Evolutionary conservation across 2,113 vertebrate species (phyloP), one percentile per base, ranked within the genome.

Genomic region (Sinocyclocheilus maitianheensis): DNA sequence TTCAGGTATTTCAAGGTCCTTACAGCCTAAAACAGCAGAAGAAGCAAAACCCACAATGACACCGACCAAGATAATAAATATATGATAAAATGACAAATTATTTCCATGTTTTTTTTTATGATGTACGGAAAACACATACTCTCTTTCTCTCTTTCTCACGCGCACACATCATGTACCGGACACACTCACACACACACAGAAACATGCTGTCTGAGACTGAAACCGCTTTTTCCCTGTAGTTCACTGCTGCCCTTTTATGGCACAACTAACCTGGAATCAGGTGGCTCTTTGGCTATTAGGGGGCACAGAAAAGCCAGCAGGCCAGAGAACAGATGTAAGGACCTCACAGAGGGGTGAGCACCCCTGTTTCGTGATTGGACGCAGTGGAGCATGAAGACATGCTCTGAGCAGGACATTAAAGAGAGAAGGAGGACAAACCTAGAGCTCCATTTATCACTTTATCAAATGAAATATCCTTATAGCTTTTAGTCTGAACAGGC

Each of bases 341-440:
- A 82, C 60, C 43, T 81, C 24, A 81, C 40, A 43, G 40, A 53
- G 11, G 14, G 80, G 63, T 53, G n/a, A 51, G 53, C 34, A 72
- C 34, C 34, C 16, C 83, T 20, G 72, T 62, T 84, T 76, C n/a
- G 22, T 43, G 58, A 84, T 63, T 76, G 83, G 37, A 84, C 3
- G 83, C 53, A 84, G 69, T 53, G 69, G 82, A 84, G 67, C 48
- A 37, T 71, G 65, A 58, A 51, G 69, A 40, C 67, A 40, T 20
- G 75, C 46, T 30, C 48, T 7, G 18, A 43, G 11, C 69, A 75
- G 22, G 16, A 76, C 37, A 76, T 76, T 76, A 62, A 43, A 46
- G 67, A 74, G 20, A 74, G 18, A 2, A 58, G 51, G 26, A 34
- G 20, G 20, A 26, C n/a, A 18, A 71, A 60, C 20, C 24, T 37